Evolutionary conservation across 1,140 invertebrate species (phyloP).

Genomic region (Scylla paramamosain): DNA sequence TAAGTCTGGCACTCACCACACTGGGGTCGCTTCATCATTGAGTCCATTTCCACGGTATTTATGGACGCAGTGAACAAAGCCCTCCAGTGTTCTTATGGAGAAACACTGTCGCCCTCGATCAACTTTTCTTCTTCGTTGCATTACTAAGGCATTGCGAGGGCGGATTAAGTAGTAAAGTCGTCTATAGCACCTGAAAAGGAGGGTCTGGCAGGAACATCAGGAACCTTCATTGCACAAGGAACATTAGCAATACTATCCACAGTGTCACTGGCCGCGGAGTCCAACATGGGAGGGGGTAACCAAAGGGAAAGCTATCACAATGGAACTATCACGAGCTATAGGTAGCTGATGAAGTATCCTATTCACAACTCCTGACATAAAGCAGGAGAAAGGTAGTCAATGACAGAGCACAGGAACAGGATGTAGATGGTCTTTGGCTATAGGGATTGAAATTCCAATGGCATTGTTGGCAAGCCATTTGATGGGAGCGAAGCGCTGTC

Average conservation of each 20-base stretch:
- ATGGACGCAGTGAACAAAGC: not conserved
- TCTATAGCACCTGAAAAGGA: not conserved
- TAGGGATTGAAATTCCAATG: not conserved
- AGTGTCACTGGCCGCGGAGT: conserved; percentile 17
- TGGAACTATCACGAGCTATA: not conserved
- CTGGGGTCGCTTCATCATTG: not conserved
- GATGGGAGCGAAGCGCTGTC: no score
- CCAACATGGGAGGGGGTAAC: not conserved
- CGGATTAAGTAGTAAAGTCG: no score
- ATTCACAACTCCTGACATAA: not conserved
- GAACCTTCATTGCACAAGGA: not conserved
- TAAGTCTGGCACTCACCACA: not conserved
- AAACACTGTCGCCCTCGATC: not conserved
- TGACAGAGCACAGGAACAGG: not conserved
- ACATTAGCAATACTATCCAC: not conserved
- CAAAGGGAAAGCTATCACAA: not conserved
- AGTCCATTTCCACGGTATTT: not conserved
- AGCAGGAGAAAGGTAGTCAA: conserved; percentile 18
- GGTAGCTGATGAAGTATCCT: not conserved
- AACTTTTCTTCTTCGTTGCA: not conserved
- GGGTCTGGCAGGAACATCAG: not conserved
- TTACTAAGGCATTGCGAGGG: no score
- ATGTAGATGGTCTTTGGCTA: no score
- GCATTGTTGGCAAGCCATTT: conserved; percentile 7
- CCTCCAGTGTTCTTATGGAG: not conserved